Evolutionary conservation across 2,797 vertebrate species (phyloP).

Genomic region (Molossus molossus): DNA sequence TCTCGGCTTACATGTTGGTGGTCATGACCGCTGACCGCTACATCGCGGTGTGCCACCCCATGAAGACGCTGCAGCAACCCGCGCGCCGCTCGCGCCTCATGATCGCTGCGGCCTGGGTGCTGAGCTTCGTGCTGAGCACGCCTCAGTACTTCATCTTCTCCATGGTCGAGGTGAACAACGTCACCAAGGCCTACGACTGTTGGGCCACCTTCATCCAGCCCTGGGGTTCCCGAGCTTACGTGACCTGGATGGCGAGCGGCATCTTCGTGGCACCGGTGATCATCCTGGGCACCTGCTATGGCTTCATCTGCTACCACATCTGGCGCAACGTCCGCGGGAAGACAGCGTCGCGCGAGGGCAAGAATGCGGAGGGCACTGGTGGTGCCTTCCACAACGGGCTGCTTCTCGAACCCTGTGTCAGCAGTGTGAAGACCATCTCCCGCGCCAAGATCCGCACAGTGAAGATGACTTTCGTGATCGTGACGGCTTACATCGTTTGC

Average conservation of each 20-base stretch:
- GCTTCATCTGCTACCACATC: conserved; percentile 97
- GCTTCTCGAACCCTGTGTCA: conserved; percentile 93
- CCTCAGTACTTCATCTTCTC: conserved; percentile 99
- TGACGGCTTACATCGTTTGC: conserved; percentile 96
- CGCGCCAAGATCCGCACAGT: conserved; percentile 97
- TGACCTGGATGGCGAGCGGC: conserved; percentile 97
- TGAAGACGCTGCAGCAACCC: conserved; percentile 97
- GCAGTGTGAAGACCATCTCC: conserved; percentile 95
- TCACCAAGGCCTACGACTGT: conserved; percentile 95
- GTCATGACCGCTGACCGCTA: conserved; percentile 99
- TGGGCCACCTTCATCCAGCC: conserved; percentile 96
- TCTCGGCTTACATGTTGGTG: conserved; percentile 98
- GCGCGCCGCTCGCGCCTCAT: conserved; percentile 95
- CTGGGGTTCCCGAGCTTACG: conserved; percentile 95
- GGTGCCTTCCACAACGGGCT: conserved; percentile 89
- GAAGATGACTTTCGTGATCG: conserved; percentile 99
- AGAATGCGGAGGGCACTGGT: conserved; percentile 46
- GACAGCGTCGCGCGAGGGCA: conserved; percentile 87
- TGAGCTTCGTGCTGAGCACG: conserved; percentile 95
- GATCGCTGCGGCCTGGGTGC: conserved; percentile 95
- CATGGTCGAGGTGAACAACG: conserved; percentile 94
- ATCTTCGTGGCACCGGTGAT: conserved; percentile 96
- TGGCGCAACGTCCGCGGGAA: conserved; percentile 95
- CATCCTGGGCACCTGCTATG: conserved; percentile 94
- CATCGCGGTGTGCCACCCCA: conserved; percentile 98